These are phyloP conservation scores for Drosophila persimilis DNA, from an alignment of 1,140 invertebrate species.

Conservation along the genomic window DNA sequence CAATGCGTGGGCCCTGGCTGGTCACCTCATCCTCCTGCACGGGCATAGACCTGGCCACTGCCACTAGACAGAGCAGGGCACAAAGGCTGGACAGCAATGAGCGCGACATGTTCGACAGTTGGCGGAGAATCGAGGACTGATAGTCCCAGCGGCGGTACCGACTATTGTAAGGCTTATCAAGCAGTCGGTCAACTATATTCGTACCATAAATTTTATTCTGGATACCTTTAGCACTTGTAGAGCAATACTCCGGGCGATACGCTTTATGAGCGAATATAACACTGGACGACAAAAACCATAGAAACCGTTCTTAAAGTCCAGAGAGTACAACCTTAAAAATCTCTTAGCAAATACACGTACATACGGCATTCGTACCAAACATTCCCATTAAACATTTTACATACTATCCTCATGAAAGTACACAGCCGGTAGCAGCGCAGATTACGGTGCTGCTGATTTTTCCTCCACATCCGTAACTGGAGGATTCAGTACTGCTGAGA, in stretches of 20 bases:
- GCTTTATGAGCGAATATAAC: slow-evolving; percentile 16
- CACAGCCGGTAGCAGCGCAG: too few relatives aligned
- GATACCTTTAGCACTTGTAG: slow-evolving; percentile 41
- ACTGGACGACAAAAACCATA: not conserved
- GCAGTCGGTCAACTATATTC: slow-evolving; percentile 23
- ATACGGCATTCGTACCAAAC: not conserved
- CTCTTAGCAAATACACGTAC: not conserved
- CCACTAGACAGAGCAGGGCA: slow-evolving; percentile 16
- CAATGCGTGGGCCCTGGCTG: slow-evolving; percentile 51
- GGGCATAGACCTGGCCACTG: slow-evolving; percentile 23
- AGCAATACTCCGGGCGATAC: slow-evolving; percentile 16
- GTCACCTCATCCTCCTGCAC: slow-evolving; percentile 31
- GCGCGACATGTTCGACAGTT: slow-evolving; percentile 33
- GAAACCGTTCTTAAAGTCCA: too few relatives aligned
- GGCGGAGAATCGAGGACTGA: slow-evolving; percentile 33
- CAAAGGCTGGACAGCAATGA: slow-evolving; percentile 24
- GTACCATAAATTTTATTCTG: slow-evolving; percentile 54
- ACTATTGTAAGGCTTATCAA: slow-evolving; percentile 41
- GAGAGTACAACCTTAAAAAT: not conserved
- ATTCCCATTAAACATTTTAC: not conserved
- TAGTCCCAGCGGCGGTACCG: not conserved
- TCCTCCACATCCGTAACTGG: too few relatives aligned
- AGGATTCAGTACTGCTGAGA: too few relatives aligned
- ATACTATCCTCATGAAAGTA: too few relatives aligned
- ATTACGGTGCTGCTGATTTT: too few relatives aligned